A percentile compares a stretch with the other conserved stretches of the same genome.
phyloP scores from a whole-genome alignment of 2,888 invertebrate genomes.

The Yponomeuta sedellus region DNA sequence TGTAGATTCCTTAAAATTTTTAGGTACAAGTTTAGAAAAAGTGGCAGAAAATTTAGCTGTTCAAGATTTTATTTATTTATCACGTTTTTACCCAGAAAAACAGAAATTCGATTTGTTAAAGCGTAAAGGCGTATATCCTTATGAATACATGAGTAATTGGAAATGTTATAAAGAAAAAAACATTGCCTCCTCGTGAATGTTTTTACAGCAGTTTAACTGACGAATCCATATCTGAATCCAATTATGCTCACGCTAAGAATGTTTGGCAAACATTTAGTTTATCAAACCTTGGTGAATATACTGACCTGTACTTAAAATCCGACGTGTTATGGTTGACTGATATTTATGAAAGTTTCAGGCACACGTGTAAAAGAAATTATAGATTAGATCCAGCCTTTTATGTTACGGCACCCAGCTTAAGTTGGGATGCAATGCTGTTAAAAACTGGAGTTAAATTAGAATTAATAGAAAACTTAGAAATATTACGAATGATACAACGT shows the following conservation, averaged over 20 bases:
- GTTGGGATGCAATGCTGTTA: constrained; percentile 27
- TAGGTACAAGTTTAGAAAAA: constrained; percentile 7
- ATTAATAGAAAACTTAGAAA: constrained; percentile 25
- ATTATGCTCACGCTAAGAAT: constrained; percentile 21
- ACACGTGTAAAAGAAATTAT: constrained; percentile 24
- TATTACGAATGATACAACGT: constrained; percentile 25
- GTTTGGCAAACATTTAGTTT: constrained; percentile 26
- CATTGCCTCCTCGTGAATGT: constrained; percentile 20
- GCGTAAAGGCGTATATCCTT: constrained; percentile 24
- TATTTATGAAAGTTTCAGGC: constrained; percentile 31
- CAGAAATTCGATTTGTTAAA: constrained; percentile 4
- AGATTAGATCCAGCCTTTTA: constrained; percentile 28
- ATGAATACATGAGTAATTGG: constrained; percentile 24
- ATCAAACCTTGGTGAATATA: constrained; percentile 25
- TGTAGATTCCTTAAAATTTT: constrained; percentile 16
- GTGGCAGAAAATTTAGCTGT: neutral
- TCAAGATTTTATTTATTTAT: neutral
- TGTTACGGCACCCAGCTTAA: constrained; percentile 24
- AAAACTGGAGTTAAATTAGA: constrained; percentile 21
- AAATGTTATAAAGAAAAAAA: constrained; percentile 18
- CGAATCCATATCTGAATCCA: constrained; percentile 18
- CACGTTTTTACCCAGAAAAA: constrained; percentile 7
- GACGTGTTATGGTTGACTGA: constrained; percentile 28
- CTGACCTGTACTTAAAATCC: constrained; percentile 28
- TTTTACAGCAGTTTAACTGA: constrained; percentile 21